phyloP scores from a whole-genome alignment of 2,797 vertebrate genomes.

The Neosalanx taihuensis region DNA sequence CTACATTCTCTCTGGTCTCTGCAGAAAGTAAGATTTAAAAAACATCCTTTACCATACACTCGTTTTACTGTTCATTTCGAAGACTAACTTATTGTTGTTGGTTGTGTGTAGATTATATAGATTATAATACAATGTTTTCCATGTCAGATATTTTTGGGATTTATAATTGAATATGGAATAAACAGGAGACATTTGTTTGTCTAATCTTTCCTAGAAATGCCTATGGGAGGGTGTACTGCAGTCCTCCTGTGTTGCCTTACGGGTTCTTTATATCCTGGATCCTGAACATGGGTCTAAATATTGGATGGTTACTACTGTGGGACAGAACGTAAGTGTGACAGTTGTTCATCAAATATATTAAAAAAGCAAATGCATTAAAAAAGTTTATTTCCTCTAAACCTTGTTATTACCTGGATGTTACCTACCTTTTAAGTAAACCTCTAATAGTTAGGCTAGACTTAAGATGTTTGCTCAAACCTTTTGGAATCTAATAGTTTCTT shows the following conservation, averaged over 20 bases:
- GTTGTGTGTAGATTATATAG: too few relatives aligned
- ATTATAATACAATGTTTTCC: too few relatives aligned
- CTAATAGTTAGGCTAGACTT: not conserved
- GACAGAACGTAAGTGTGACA: conserved; percentile 56
- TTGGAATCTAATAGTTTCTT: conserved; percentile 4
- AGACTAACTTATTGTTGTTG: not conserved
- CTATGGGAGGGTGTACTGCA: conserved; percentile 4
- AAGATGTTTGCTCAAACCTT: conserved; percentile 17
- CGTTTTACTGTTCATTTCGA: not conserved
- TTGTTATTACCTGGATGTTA: not conserved
- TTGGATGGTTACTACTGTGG: conserved; percentile 60
- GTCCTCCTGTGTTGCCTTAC: conserved; percentile 36
- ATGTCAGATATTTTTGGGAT: not conserved
- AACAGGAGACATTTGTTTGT: not conserved
- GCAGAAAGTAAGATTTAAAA: conserved; percentile 43
- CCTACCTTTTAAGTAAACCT: not conserved
- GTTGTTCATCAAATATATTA: not conserved
- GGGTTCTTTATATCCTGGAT: conserved; percentile 64
- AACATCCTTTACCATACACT: too few relatives aligned
- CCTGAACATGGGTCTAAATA: conserved; percentile 53
- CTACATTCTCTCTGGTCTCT: conserved; percentile 50
- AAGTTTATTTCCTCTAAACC: not conserved
- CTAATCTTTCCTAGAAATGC: not conserved
- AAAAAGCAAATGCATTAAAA: not conserved
- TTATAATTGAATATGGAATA: not conserved